phyloP scores from a whole-genome alignment of 2,113 vertebrate genomes.

The Boulengerochromis microlepis region DNA sequence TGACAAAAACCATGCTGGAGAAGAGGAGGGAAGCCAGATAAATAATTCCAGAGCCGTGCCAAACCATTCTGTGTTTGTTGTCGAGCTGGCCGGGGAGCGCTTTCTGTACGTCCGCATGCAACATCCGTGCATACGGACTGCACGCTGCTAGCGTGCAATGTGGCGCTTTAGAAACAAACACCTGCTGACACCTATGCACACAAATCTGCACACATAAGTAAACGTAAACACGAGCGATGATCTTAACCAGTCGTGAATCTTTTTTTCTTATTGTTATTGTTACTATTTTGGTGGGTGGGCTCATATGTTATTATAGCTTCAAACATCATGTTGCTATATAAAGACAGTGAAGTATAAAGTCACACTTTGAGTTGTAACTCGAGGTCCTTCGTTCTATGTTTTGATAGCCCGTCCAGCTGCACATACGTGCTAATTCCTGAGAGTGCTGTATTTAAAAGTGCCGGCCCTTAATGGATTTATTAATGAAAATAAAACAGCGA shows the following conservation, averaged over 20 bases:
- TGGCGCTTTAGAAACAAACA: not conserved
- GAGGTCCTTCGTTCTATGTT: not conserved
- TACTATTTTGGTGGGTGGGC: not conserved
- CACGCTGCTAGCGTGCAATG: not conserved
- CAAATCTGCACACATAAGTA: not conserved
- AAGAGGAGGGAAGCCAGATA: conserved; percentile 54
- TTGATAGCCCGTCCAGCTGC: not conserved
- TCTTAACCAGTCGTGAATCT: not conserved
- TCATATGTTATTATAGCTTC: not conserved
- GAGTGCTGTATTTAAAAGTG: not conserved
- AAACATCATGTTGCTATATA: not conserved
- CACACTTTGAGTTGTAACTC: not conserved
- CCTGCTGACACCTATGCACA: not conserved
- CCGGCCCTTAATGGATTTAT: not conserved
- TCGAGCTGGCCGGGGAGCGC: conserved; percentile 43
- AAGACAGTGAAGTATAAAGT: not conserved
- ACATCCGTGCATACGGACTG: not conserved
- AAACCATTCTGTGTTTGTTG: conserved; percentile 55
- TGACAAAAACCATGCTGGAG: conserved; percentile 67
- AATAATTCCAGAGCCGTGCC: conserved; percentile 45
- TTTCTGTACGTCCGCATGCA: not conserved
- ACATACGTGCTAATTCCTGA: not conserved
- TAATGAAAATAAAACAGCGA: not conserved
- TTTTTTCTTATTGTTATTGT: rapidly evolving
- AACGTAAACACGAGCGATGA: not conserved